Conservation (phyloP, 2,113 vertebrate genomes). For the western clawed frog (Xenopus tropicalis) region UCB_Xtro_10.0 CM004447.2:120973001-120973500, state of each 20-base stretch:
- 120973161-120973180: slow-evolving; percentile 2
- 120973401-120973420: no score
- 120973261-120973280: background rate
- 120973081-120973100: background rate
- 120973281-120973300: no score
- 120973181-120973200: slow-evolving; percentile 9
- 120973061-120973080: background rate
- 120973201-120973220: slow-evolving; percentile 17
- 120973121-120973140: background rate
- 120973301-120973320: no score
- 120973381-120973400: no score
- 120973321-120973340: no score
- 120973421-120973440: no score
- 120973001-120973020: background rate
- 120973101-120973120: slow-evolving; percentile 28
- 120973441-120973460: no score
- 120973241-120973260: slow-evolving; percentile 11
- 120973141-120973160: slow-evolving; percentile 28
- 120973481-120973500: no score
- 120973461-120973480: no score
- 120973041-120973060: slow-evolving; percentile 14
- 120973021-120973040: slow-evolving; percentile 1
- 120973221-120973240: slow-evolving; percentile 12
- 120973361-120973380: no score
- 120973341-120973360: no score